phyloP scores from a whole-genome alignment of 2,113 vertebrate genomes.

The Piaya cayana region DNA sequence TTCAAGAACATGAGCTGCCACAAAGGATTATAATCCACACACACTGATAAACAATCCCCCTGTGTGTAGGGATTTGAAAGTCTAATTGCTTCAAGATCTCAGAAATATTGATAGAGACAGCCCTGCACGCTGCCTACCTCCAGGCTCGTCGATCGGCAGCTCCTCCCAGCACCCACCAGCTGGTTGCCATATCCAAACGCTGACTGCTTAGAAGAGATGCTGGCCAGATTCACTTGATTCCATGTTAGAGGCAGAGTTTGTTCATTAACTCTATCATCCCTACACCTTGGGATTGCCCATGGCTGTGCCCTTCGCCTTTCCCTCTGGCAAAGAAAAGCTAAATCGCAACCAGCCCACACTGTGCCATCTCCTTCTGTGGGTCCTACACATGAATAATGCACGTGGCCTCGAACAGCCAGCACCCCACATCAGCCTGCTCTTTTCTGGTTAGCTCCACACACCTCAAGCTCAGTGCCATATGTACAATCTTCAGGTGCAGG shows the following conservation, averaged over 20 bases:
- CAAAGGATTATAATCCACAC: neutral
- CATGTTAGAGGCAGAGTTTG: neutral
- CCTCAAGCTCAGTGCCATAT: neutral
- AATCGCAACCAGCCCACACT: neutral
- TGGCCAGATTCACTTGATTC: neutral
- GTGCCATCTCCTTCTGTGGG: neutral
- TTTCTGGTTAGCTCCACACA: neutral
- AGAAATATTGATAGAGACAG: neutral
- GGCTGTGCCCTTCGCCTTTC: neutral
- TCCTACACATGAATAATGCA: neutral
- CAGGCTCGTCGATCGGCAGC: neutral
- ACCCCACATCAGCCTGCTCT: neutral
- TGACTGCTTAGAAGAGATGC: neutral
- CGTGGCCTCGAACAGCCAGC: neutral
- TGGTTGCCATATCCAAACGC: accelerated
- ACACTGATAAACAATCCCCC: neutral
- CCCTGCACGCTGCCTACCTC: neutral
- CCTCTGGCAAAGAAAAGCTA: neutral
- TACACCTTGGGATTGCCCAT: accelerated
- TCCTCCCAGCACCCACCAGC: neutral
- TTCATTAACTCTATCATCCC: neutral
- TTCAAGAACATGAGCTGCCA: neutral
- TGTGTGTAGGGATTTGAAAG: neutral
- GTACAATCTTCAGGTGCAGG: neutral
- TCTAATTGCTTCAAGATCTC: neutral